These are phyloP conservation scores for Arctia plantaginis DNA, from an alignment of 2,888 invertebrate species.

Conservation along the genomic window DNA sequence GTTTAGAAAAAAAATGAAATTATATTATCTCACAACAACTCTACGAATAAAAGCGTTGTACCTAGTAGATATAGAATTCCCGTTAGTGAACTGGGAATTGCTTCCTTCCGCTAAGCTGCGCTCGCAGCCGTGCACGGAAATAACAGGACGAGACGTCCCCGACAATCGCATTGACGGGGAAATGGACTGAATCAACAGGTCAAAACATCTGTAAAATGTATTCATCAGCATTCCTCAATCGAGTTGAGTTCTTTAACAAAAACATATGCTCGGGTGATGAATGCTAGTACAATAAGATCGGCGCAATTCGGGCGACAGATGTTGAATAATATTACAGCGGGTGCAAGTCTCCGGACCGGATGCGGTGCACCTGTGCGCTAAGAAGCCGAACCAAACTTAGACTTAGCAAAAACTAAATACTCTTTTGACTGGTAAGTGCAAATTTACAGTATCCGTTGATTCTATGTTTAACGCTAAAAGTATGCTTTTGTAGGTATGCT, in stretches of 20 bases:
- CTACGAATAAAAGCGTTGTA: slow-evolving; percentile 20
- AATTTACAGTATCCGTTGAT: slow-evolving; percentile 32
- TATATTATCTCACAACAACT: slow-evolving; percentile 18
- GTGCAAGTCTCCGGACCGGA: slow-evolving; percentile 74
- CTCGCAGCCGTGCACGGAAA: slow-evolving; percentile 74
- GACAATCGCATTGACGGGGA: slow-evolving; percentile 75
- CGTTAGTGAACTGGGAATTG: slow-evolving; percentile 76
- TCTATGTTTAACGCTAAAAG: slow-evolving; percentile 21
- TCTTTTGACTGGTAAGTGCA: slow-evolving; percentile 38
- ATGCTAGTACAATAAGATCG: slow-evolving; percentile 26
- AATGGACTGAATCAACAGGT: slow-evolving; percentile 83
- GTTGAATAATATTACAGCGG: slow-evolving; percentile 72
- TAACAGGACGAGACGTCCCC: slow-evolving; percentile 76
- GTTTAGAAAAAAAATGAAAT: slow-evolving; percentile 1
- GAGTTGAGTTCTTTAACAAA: slow-evolving; percentile 34
- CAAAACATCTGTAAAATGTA: slow-evolving; percentile 51
- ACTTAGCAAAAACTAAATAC: slow-evolving; percentile 69
- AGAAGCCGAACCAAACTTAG: slow-evolving; percentile 65
- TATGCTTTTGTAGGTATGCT: neutral
- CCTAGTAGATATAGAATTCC: slow-evolving; percentile 59
- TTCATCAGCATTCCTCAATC: slow-evolving; percentile 28
- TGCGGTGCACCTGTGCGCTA: slow-evolving; percentile 79
- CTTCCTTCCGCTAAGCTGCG: slow-evolving; percentile 78
- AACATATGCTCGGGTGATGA: slow-evolving; percentile 21
- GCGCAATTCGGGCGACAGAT: slow-evolving; percentile 67